Evolutionary conservation across 92 coral and sea anemone species (phyloP), one percentile per base, ranked within the genome.

Genomic region (Zoanthus solanderi): DNA sequence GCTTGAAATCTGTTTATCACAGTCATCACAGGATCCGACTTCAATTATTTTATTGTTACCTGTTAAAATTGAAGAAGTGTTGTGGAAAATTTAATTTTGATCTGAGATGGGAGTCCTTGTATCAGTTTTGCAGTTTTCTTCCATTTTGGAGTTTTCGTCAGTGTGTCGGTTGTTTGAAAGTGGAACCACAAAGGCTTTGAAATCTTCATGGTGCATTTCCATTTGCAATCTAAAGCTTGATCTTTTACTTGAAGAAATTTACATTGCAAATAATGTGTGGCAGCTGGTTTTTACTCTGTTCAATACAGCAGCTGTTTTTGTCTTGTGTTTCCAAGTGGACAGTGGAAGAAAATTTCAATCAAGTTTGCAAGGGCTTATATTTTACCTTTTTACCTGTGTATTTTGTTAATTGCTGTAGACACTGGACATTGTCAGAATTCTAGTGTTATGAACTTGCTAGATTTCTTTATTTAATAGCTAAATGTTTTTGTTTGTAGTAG

Each of bases 61-160:
- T 57, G 12, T 66, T 81, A 81, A 30, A 46, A 66, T 63, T 81
- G 85, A 66, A 65, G 75, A 57, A 81, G 45, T 68, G 66, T 81
- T 65, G 85, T 81, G 85, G 85, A 81, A 81, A 81, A 37, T 67
- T 28, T 34, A 58, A 65, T 79, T 71, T 67, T 48, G 72, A 23
- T 80, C 84, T 61, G 84, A 79, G 75, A 81, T 28, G 30, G 75
- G 85, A 81, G 85, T 81, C 85, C 85, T 81, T 81, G 85, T 81
- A 81, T 81, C 85, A 44, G 60, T 65, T 65, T 77, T 81, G 32
- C 71, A 52, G 60, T 67, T 81, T 81, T 81, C 75, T 81, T 69
- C 75, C 9, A 16, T 32, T 30, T 69, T 10, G 9, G 30, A 44
- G 75, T 69, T 69, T 69, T 9, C 32, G 17, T 81, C 85, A 23